Conservation (phyloP, 2,888 invertebrate species). For the Brenthis hecate region DNA sequence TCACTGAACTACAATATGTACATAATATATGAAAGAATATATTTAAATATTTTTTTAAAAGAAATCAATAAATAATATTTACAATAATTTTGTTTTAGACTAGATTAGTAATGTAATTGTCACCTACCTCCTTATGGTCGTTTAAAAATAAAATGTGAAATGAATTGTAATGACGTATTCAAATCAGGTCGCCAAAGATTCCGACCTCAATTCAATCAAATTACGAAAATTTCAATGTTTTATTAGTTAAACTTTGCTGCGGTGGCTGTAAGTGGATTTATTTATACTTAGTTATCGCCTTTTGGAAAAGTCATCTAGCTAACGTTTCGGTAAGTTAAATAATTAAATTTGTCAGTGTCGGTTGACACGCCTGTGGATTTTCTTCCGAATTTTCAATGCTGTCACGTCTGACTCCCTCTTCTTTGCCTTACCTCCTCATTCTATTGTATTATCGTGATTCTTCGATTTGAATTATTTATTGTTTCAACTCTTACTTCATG, state of each 20-base stretch:
- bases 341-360: constrained; percentile 80
- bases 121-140: constrained; percentile 7
- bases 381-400: constrained; percentile 72
- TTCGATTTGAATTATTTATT: constrained; percentile 80
- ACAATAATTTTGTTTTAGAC: too few species aligned
- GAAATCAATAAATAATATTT: too few species aligned
- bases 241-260: constrained; percentile 81
- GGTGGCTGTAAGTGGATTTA: constrained; percentile 80
- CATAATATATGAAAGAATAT: too few species aligned
- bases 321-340: constrained; percentile 81
- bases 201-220: constrained; percentile 73
- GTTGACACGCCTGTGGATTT: constrained; percentile 79
- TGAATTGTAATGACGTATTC: constrained; percentile 76
- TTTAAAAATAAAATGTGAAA: constrained; percentile 49
- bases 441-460: constrained; percentile 74
- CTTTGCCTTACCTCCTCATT: constrained; percentile 44
- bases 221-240: constrained; percentile 80
- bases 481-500: constrained; percentile 70
- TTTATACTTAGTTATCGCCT: constrained; percentile 81
- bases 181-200: constrained; percentile 68
- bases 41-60: too few species aligned
- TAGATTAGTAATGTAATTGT: neutral
- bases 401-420: constrained; percentile 66
- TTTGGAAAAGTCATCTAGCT: constrained; percentile 79
- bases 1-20: too few species aligned